Conservation (phyloP, 1,140 invertebrate genomes). For the Drosophila repletoides region DNA sequence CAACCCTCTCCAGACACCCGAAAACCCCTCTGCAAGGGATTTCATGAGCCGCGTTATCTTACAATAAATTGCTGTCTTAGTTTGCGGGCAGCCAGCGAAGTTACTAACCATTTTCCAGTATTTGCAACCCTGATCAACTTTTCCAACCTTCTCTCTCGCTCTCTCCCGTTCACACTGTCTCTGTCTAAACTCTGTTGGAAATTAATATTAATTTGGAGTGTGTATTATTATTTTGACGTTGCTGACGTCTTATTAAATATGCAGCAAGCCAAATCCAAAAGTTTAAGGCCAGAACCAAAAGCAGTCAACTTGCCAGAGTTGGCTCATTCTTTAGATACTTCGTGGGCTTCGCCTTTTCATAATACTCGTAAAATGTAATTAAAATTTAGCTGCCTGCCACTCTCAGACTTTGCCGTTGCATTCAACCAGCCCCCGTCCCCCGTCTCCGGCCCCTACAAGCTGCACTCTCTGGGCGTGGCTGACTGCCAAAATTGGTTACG, state of each 20-base stretch:
- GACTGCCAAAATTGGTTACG: constrained; percentile 8
- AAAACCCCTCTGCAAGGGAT: not conserved
- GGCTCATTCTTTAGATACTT: constrained; percentile 27
- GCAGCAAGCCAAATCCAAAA: constrained; percentile 59
- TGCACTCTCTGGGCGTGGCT: constrained; percentile 11
- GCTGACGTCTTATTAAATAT: constrained; percentile 69
- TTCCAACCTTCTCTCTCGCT: not conserved
- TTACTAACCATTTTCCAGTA: constrained; percentile 5
- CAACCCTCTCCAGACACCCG: not conserved
- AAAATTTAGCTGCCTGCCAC: constrained; percentile 50
- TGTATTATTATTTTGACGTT: constrained; percentile 70
- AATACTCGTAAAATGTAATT: constrained; percentile 76
- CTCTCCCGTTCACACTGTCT: not conserved
- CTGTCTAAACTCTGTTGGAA: constrained; percentile 12
- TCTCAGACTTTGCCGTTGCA: constrained; percentile 9
- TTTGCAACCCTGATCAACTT: constrained; percentile 20
- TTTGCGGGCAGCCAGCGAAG: constrained; percentile 38
- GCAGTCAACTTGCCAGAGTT: constrained; percentile 22
- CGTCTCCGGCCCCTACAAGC: too few relatives aligned
- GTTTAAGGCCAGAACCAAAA: constrained; percentile 31
- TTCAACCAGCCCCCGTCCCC: too few relatives aligned
- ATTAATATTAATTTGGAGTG: constrained; percentile 74
- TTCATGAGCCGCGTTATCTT: constrained; percentile 58
- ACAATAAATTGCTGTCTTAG: constrained; percentile 72
- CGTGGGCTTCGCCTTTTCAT: constrained; percentile 29